phyloP scores from a whole-genome alignment of 2,113 vertebrate genomes.

The Microcebus tavaratra region DNA sequence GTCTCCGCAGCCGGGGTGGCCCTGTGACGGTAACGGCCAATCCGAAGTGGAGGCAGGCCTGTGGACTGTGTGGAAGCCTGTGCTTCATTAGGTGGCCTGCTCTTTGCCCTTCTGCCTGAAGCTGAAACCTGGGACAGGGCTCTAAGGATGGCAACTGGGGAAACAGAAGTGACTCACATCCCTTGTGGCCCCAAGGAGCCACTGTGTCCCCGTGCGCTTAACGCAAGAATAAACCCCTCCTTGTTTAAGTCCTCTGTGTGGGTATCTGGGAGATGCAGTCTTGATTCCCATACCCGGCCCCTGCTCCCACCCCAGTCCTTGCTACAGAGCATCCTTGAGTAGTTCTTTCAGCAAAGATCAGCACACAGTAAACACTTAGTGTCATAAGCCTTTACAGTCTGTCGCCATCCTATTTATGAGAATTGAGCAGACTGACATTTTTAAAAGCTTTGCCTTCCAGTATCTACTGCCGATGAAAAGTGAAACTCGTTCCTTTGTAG shows the following conservation, averaged over 20 bases:
- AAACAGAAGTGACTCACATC: background rate
- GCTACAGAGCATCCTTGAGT: background rate
- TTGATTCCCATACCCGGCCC: background rate
- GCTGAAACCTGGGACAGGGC: background rate
- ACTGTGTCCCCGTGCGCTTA: background rate
- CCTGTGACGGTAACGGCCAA: background rate
- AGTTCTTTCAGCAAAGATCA: background rate
- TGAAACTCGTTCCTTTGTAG: background rate
- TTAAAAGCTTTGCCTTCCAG: background rate
- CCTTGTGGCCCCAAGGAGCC: background rate
- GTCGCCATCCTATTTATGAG: background rate
- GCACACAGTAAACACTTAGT: background rate
- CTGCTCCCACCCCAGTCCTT: rapidly evolving
- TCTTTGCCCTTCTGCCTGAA: background rate
- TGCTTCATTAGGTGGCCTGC: background rate
- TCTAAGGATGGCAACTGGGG: background rate
- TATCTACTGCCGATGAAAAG: background rate
- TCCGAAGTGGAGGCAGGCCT: background rate
- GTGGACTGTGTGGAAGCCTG: background rate
- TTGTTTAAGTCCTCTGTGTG: background rate
- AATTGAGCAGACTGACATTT: background rate
- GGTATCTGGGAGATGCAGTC: background rate
- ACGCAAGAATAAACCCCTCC: background rate
- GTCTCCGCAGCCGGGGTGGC: background rate
- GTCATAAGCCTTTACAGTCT: background rate